Conservation (phyloP, 2,113 vertebrate genomes). For the Hippocampus abdominalis region DNA sequence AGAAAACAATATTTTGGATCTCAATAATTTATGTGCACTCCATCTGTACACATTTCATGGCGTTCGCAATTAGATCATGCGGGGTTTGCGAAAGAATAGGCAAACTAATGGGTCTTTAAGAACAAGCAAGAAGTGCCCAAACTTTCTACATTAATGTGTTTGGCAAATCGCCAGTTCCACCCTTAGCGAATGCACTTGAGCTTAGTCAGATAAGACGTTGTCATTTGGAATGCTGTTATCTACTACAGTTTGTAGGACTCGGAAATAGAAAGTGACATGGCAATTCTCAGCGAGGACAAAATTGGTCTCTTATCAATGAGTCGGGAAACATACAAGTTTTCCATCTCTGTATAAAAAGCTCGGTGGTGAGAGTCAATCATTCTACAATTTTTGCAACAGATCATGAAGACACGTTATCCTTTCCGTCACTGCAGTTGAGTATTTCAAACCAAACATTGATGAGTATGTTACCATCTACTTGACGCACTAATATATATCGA, state of each 20-base stretch:
- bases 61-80: slow-evolving; percentile 3
- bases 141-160: slow-evolving; percentile 24
- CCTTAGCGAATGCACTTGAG: slow-evolving; percentile 48
- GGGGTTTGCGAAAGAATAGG: slow-evolving; percentile 11
- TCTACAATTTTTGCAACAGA: slow-evolving; percentile 23
- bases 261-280: slow-evolving; percentile 54
- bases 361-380: slow-evolving; percentile 51
- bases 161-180: slow-evolving; percentile 45
- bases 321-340: slow-evolving; percentile 48
- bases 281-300: slow-evolving; percentile 40
- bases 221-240: slow-evolving; percentile 68
- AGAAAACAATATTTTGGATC: too few relatives aligned
- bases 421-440: slow-evolving; percentile 31
- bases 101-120: slow-evolving; percentile 10
- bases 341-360: slow-evolving; percentile 36
- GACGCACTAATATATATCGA: too few relatives aligned
- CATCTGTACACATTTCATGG: background rate
- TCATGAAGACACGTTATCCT: slow-evolving; percentile 11
- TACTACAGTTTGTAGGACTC: slow-evolving; percentile 63
- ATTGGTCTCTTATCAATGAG: slow-evolving; percentile 56
- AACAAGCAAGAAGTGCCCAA: slow-evolving; percentile 25
- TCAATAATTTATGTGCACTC: background rate
- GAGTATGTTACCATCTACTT: background rate
- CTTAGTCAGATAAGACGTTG: slow-evolving; percentile 69
- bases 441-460: too few relatives aligned